A percentile compares a stretch with the other conserved stretches of the same genome.
phyloP scores from a whole-genome alignment of 1,140 invertebrate genomes.

The Lysiphlebus fabarum region DNA sequence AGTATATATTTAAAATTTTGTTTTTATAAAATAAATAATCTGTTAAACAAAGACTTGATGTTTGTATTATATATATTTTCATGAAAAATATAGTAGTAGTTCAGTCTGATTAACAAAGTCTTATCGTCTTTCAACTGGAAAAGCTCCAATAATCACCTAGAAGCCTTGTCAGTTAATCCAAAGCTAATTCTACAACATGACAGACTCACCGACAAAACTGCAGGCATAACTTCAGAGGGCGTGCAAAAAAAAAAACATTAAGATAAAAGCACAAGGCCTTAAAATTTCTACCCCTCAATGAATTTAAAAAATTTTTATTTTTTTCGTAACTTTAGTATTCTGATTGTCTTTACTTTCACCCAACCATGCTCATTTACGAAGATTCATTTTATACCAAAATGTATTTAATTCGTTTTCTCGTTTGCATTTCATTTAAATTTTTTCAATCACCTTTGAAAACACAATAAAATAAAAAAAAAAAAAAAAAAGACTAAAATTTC shows the following conservation, averaged over 20 bases:
- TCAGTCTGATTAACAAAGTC: slow-evolving; percentile 45
- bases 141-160: slow-evolving; percentile 48
- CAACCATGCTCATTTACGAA: slow-evolving; percentile 15
- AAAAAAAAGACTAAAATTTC: slow-evolving; percentile 26
- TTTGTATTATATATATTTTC: too few relatives aligned
- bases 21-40: too few relatives aligned
- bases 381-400: slow-evolving; percentile 24
- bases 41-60: too few relatives aligned
- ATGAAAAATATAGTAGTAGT: slow-evolving; percentile 16
- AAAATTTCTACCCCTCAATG: too few relatives aligned
- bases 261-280: too few relatives aligned
- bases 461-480: not conserved
- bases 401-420: slow-evolving; percentile 38
- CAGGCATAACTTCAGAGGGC: too few relatives aligned
- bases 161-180: slow-evolving; percentile 47
- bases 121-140: slow-evolving; percentile 47
- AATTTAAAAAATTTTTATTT: not conserved
- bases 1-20: too few relatives aligned
- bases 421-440: slow-evolving; percentile 42
- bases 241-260: too few relatives aligned
- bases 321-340: slow-evolving; percentile 4
- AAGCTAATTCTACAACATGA: slow-evolving; percentile 45
- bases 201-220: slow-evolving; percentile 28
- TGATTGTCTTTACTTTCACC: slow-evolving; percentile 6
- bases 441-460: slow-evolving; percentile 32